phyloP scores from a whole-genome alignment of 2,888 invertebrate genomes.

The Eledone cirrhosa region DNA sequence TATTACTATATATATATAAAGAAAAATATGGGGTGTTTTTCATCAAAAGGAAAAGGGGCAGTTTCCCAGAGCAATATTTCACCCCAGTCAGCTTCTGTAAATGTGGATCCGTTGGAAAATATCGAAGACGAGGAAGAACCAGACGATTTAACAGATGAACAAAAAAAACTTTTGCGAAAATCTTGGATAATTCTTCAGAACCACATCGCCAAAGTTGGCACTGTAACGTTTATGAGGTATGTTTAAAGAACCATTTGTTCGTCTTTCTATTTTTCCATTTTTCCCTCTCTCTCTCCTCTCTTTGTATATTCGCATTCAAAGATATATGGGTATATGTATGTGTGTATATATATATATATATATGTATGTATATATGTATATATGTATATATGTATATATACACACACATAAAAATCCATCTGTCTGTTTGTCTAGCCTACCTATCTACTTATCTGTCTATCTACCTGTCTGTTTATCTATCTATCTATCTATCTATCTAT shows the following conservation, averaged over 20 bases:
- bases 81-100: no score
- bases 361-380: background rate
- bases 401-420: background rate
- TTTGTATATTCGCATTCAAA: background rate
- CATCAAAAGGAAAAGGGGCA: constrained; percentile 1
- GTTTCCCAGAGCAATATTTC: no score
- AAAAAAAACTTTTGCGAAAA: constrained; percentile 21
- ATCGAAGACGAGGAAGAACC: background rate
- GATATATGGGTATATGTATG: background rate
- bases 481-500: no score
- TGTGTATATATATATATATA: background rate
- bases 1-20: no score
- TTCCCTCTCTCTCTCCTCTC: background rate
- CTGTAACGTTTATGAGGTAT: constrained; percentile 12
- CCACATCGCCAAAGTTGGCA: constrained; percentile 18
- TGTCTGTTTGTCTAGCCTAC: no score
- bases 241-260: background rate
- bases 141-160: background rate
- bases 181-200: constrained; percentile 24
- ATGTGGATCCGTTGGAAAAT: no score
- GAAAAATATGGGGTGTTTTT: constrained; percentile 8
- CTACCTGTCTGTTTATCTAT: no score
- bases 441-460: no score
- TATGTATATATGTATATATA: background rate
- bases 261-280: background rate